phyloP scores from a whole-genome alignment of 1,140 invertebrate genomes.

The Atta cephalotes region DNA sequence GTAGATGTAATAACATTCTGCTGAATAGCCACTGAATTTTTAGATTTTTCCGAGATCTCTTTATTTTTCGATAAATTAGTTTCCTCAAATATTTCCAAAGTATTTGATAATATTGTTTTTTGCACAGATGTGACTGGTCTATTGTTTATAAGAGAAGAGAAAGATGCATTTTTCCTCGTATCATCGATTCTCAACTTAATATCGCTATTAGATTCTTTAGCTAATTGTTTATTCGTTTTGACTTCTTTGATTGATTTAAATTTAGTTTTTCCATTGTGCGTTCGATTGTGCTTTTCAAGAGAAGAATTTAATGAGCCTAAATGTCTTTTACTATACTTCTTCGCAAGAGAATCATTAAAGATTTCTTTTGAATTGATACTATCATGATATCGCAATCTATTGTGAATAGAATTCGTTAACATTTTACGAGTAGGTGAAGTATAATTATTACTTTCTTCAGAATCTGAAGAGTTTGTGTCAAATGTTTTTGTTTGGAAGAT shows the following conservation, averaged over 20 bases:
- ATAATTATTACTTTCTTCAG: not conserved
- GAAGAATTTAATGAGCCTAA: conserved; percentile 2
- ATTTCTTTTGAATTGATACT: not conserved
- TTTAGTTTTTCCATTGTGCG: not conserved
- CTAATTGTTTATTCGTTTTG: not conserved
- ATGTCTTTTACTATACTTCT: not conserved
- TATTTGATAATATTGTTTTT: not conserved
- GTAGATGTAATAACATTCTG: not conserved
- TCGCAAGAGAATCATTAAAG: not conserved
- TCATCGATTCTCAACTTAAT: not conserved
- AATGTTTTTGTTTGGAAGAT: conserved; percentile 37
- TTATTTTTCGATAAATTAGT: not conserved
- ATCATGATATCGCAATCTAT: conserved; percentile 7
- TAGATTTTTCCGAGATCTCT: not conserved
- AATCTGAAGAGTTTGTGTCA: conserved; percentile 42
- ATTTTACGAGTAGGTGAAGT: not conserved
- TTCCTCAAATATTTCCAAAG: not conserved
- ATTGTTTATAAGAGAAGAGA: not conserved
- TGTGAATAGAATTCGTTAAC: not conserved
- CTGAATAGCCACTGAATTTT: not conserved
- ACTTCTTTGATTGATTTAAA: not conserved
- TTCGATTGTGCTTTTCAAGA: not conserved
- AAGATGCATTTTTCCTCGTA: not conserved
- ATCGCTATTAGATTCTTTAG: not conserved
- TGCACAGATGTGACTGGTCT: not conserved